Evolutionary conservation across 1,140 invertebrate genomes (phyloP), one percentile per base, ranked within the genome.

Genomic region (Drosophila tsacasi): DNA sequence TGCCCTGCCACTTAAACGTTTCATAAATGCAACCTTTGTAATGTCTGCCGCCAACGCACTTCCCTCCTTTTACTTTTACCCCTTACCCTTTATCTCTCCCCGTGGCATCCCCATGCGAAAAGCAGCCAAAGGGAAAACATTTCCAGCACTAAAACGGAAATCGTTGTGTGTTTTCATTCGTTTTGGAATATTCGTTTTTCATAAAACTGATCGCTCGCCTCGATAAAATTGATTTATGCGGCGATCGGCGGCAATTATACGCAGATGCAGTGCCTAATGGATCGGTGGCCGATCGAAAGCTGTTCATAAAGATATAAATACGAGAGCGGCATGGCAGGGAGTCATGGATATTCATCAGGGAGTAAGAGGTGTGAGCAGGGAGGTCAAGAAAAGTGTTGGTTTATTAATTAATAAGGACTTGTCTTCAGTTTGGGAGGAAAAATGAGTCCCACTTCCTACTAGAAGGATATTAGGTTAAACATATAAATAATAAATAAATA

Each of bases 191-290:
- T 71, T 66, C 63, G 63, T 52, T 74, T 90, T 90, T 90, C 85
- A 90, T 90, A 90, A 90, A 90, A 90, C 85, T 90, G 85, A 90
- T 90, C 85, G 81, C 89, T 71, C 61, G 68, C 73, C 78, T 67
- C 89, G 85, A 90, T 90, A 90, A 90, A 90, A 90, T 90, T 90
- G 85, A 90, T 90, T 90, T 90, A 90, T 90, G 81, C 86, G 85
- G 55, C 85, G 85, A 90, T 89, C 85, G 85, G 71, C 75, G 83
- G 89, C 85, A 90, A 90, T 90, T 90, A 90, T 85, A 90, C 82
- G 76, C 83, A 90, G 85, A 90, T 90, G 85, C 85, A 86, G 85
- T 90, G 82, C 66, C 85, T 90, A 90, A 90, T 90, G 85, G 85
- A 90, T 90, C 85, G 74, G 81, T 89, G 59, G 59, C 67, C 71